These are phyloP conservation scores for Steinernema khuongi DNA, from an alignment of 1,140 invertebrate genomes.

Conservation along the genomic window DNA sequence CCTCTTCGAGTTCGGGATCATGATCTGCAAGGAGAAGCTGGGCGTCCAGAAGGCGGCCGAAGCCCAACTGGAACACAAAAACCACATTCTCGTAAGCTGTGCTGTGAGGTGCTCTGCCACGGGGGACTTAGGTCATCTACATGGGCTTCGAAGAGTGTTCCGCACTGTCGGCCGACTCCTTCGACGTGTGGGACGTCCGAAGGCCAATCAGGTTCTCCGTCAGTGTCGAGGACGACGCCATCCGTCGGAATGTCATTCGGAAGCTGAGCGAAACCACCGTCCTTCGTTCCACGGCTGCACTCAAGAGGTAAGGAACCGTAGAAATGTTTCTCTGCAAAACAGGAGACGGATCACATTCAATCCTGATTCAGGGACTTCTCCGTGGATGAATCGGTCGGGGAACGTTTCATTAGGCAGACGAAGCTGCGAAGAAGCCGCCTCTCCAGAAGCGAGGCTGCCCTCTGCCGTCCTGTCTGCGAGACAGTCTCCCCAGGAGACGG, in stretches of 20 bases:
- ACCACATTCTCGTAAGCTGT: background rate
- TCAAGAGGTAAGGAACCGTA: too few relatives aligned
- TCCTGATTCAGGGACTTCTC: background rate
- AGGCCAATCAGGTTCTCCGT: background rate
- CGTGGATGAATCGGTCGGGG: background rate
- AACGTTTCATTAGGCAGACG: background rate
- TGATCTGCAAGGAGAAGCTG: background rate
- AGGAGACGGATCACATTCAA: background rate
- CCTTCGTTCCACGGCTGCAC: background rate
- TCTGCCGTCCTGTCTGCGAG: too few relatives aligned
- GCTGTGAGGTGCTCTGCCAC: background rate
- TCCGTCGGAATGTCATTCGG: background rate
- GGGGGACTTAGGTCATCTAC: background rate
- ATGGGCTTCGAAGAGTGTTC: slow-evolving; percentile 2
- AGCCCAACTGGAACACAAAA: background rate
- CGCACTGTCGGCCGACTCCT: background rate
- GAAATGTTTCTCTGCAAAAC: too few relatives aligned
- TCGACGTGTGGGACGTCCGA: slow-evolving; percentile 5
- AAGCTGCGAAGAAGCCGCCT: background rate
- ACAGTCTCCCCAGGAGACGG: background rate
- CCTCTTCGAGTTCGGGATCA: background rate
- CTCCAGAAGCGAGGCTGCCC: too few relatives aligned
- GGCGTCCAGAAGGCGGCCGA: background rate
- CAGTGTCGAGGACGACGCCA: background rate
- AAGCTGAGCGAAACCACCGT: background rate